Base-by-base conservation (phyloP, 2,888 invertebrate genomes). In the Cryptocheilus praepositus region DNA sequence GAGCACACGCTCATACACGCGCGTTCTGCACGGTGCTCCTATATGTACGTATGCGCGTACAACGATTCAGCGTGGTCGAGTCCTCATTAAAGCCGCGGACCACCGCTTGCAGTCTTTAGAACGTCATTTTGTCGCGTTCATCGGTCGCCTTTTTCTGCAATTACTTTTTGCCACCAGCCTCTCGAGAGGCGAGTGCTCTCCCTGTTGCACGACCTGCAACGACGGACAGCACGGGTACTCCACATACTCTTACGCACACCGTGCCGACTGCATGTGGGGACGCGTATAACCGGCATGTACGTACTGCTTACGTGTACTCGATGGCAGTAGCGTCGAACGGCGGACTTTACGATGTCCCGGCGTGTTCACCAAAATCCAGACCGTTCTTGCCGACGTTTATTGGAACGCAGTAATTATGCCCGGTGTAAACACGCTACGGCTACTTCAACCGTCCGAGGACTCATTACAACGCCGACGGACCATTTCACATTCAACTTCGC, bases 71-170 rank as follows among this genome's bases (percentile, higher is more conserved):
- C 71, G 61, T 61, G 70, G 59, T 25, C 46, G 61, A 78, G 67
- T 60, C 67, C 76, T 83, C 79, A 72, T 82, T 80, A 80, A 81
- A 81, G 54, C 49, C 68, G 64, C 61, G 63, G 74, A 80, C 77
- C 81, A 78, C 80, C 79, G 79, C 74, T 76, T 71, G 76, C 74
- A 67, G 77, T 77, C 82, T 81, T 82, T 79, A 80, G 76, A 84
- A 82, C 83, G 81, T 83, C 82, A 83, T 82, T 84, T 83, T 80
- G 81, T 85, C 83, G 81, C 81, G 81, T 83, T 81, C 82, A 78
- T 81, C 79, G 75, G 70, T 71, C 73, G 69, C 76, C 77, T 83
- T 84, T 83, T 83, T 82, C 79, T 74, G 76, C 79, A 76, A 82
- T 85, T 79, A 81, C 82, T 83, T 83, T 82, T 85, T 85, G 73